Evolutionary conservation across 2,888 invertebrate species (phyloP).

Genomic region (Malacosoma neustria): DNA sequence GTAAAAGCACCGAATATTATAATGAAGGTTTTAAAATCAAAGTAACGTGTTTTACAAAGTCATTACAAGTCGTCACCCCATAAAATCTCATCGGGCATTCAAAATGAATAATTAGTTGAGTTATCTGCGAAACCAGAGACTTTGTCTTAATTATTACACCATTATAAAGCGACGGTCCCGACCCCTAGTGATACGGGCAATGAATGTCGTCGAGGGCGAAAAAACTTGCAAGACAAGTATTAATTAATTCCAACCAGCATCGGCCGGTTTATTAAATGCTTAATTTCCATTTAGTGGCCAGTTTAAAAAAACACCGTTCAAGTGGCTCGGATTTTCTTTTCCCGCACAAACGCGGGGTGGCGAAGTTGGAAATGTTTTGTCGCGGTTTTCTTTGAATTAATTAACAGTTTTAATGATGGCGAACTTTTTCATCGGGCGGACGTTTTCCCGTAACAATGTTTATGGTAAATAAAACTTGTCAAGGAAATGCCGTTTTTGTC

Average conservation of each 20-base stretch:
- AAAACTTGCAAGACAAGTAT: conserved; percentile 58
- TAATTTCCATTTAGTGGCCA: conserved; percentile 61
- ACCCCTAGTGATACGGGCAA: conserved; percentile 51
- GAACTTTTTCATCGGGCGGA: conserved; percentile 58
- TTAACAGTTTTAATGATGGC: conserved; percentile 70
- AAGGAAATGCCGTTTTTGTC: conserved; percentile 65
- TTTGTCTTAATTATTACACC: conserved; percentile 69
- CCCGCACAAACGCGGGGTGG: conserved; percentile 45
- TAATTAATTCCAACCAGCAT: conserved; percentile 63
- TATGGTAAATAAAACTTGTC: conserved; percentile 73
- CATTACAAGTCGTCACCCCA: conserved; percentile 55
- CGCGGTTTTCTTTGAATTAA: conserved; percentile 73
- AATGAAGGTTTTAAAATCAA: conserved; percentile 1
- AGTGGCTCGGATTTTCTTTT: conserved; percentile 52
- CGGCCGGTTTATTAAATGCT: conserved; percentile 59
- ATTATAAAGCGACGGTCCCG: conserved; percentile 49
- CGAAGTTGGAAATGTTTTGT: conserved; percentile 65
- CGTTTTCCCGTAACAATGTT: conserved; percentile 66
- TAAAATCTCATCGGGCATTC: conserved; percentile 48
- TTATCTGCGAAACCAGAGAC: conserved; percentile 54
- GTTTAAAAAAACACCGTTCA: conserved; percentile 36
- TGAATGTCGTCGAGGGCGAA: conserved; percentile 47
- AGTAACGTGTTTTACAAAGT: conserved; percentile 20
- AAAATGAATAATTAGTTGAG: conserved; percentile 62
- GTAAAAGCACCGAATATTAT: too few species aligned